phyloP scores from a whole-genome alignment of 2,888 invertebrate species.

The Deroplatys truncata region DNA sequence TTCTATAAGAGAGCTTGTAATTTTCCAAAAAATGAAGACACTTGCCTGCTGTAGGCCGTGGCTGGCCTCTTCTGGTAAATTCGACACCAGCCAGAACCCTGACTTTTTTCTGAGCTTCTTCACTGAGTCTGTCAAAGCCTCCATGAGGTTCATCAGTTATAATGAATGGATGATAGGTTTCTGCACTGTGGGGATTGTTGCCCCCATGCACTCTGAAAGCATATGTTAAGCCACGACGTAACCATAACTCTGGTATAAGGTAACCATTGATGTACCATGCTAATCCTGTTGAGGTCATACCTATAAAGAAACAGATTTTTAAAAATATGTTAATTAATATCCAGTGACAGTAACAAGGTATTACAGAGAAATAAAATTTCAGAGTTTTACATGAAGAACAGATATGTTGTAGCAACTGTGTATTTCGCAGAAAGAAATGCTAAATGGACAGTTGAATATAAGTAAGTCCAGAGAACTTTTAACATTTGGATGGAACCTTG shows the following conservation, averaged over 20 bases:
- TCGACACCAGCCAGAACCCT: conserved; percentile 77
- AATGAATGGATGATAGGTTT: conserved; percentile 83
- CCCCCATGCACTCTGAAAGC: conserved; percentile 78
- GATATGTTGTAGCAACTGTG: no score
- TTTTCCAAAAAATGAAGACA: background rate
- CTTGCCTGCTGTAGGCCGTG: conserved; percentile 68
- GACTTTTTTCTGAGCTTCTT: conserved; percentile 64
- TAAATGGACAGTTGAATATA: no score
- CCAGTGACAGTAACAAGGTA: background rate
- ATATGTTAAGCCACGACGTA: conserved; percentile 81
- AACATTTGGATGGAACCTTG: no score
- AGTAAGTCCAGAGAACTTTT: no score
- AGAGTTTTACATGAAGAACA: no score
- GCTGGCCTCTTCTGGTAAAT: conserved; percentile 75
- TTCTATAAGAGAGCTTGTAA: no score
- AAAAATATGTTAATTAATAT: background rate
- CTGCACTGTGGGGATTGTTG: conserved; percentile 81
- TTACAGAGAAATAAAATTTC: background rate
- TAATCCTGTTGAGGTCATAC: conserved; percentile 64
- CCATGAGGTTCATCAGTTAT: conserved; percentile 82
- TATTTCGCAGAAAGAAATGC: no score
- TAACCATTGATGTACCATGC: conserved; percentile 93
- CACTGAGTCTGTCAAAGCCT: conserved; percentile 70
- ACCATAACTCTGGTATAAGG: conserved; percentile 80
- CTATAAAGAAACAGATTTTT: conserved; percentile 38